phyloP scores from a whole-genome alignment of 30 jellyfish, hydroid and myxozoan genomes.

The Aurelia coerulea region DNA sequence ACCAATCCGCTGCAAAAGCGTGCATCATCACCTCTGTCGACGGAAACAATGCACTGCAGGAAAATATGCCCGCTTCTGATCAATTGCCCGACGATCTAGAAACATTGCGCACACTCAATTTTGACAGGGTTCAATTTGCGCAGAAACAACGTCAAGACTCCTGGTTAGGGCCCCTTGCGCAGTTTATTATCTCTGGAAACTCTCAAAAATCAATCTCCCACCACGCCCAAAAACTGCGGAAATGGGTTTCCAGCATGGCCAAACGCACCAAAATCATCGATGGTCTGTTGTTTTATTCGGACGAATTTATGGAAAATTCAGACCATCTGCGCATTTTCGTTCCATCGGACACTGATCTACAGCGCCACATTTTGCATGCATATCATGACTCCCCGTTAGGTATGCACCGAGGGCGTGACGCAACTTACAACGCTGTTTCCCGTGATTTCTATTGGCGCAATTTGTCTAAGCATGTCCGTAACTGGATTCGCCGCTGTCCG shows the following conservation, averaged over 20 bases:
- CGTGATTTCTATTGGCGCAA: constrained; percentile 53
- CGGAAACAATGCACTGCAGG: not conserved
- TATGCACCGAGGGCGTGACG: constrained; percentile 18
- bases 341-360: constrained; percentile 20
- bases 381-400: constrained; percentile 28
- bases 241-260: constrained; percentile 26
- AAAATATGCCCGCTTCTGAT: not conserved
- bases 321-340: constrained; percentile 34
- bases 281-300: constrained; percentile 40
- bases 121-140: constrained; percentile 4
- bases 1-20: too few species aligned
- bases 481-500: constrained; percentile 47
- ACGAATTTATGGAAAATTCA: constrained; percentile 35
- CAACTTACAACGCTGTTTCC: constrained; percentile 39
- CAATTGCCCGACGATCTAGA: not conserved
- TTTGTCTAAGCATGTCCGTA: constrained; percentile 46
- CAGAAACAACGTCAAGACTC: constrained; percentile 15
- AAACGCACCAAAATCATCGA: constrained; percentile 34
- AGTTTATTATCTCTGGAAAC: not conserved
- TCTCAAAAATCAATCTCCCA: not conserved
- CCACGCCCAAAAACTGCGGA: not conserved
- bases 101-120: not conserved
- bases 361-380: constrained; percentile 18
- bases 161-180: constrained; percentile 7
- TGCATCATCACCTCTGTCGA: not conserved